Evolutionary conservation across 2,888 invertebrate genomes (phyloP), one percentile per base, ranked within the genome.

Genomic region (Lithophane ornitopus): DNA sequence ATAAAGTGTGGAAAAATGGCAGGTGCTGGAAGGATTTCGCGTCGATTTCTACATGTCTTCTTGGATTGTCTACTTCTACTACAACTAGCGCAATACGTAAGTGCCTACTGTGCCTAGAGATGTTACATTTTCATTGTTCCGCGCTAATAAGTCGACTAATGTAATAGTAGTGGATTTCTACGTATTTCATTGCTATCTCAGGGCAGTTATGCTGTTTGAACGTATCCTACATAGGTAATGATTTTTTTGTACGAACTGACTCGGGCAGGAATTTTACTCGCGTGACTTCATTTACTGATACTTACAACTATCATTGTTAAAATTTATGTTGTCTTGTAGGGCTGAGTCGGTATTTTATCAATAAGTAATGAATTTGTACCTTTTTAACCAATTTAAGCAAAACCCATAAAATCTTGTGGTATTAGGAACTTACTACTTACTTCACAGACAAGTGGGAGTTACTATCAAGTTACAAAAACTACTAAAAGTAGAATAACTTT

Each of bases 31-130:
- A 89, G 87, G 84, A 86, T 89, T 86, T 86, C 90, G 83, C 90
- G 89, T 87, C 91, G 92, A 91, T 92, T 91, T 91, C 89, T 94
- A 87, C 90, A 90, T 83, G n/a, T 54, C 54, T 84, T 94, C 88
- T 89, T 94, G 89, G 93, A 93, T 90, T 94, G 89, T 90, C 91
- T 95, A 81, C 90, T 94, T 81, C 82, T 94, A 82, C 86, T 94
- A 87, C 91, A 91, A 78, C 78, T 94, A 89, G 87, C 90, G 82
- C 91, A 93, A 93, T 91, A 94, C 90, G 95, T 95, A 93, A 94
- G 95, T 95, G 77, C 73, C 73, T 76, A 81, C 92, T 94, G 95
- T 95, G 77, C 73, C 73, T 76, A 81, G 86, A 81, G 76, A 89
- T 89, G 78, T 86, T 82, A 79, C 73, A 82, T 87, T 90, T 89